Conservation (phyloP, 2,797 vertebrate genomes). For the Chelidonichthys spinosus region DNA sequence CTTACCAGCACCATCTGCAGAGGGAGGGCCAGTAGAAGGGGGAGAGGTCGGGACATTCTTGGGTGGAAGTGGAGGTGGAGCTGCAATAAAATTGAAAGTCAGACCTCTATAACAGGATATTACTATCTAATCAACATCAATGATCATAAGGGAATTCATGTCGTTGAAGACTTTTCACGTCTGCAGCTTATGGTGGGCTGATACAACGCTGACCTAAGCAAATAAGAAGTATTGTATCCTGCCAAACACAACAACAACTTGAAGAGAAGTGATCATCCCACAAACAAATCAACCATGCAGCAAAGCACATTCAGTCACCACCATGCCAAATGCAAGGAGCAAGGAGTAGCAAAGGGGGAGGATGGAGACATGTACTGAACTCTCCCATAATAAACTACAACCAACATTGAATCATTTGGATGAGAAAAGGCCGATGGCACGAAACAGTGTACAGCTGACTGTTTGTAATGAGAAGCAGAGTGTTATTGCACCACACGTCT, state of each 20-base stretch:
- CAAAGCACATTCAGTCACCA: slow-evolving; percentile 53
- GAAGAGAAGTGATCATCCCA: slow-evolving; percentile 17
- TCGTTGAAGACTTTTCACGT: neutral
- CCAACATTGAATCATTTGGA: slow-evolving; percentile 29
- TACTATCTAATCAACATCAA: neutral
- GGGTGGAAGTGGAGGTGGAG: slow-evolving; percentile 94
- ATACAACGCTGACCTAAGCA: neutral
- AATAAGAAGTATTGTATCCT: neutral
- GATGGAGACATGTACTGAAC: neutral
- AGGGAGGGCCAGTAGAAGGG: slow-evolving; percentile 82
- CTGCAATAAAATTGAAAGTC: slow-evolving; percentile 81
- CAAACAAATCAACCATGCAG: slow-evolving; percentile 63
- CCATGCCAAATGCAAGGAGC: slow-evolving; percentile 61
- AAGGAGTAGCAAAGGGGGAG: slow-evolving; percentile 21
- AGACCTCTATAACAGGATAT: neutral
- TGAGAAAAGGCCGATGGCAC: slow-evolving; percentile 69
- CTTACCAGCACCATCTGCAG: slow-evolving; percentile 86
- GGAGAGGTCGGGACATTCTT: slow-evolving; percentile 93
- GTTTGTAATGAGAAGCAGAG: slow-evolving; percentile 12
- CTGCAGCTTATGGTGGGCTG: neutral
- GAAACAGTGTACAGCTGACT: slow-evolving; percentile 55
- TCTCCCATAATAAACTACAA: slow-evolving; percentile 18
- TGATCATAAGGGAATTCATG: neutral
- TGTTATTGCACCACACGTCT: slow-evolving; percentile 42
- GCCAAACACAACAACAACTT: slow-evolving; percentile 34